Conservation (phyloP, 2,888 invertebrate species). For the Muschampia plurimacula region DNA sequence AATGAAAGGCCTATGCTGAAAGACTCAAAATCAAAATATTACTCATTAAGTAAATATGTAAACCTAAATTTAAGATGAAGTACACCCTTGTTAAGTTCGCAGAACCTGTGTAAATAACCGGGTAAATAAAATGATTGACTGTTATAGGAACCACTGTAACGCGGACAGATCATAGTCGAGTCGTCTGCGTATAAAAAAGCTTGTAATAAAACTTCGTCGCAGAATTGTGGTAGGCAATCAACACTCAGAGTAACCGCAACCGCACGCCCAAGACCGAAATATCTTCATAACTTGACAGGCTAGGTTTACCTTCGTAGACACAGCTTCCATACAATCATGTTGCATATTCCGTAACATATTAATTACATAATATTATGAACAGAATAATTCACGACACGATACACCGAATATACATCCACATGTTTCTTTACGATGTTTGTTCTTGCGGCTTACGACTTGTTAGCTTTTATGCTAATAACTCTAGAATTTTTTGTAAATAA, state of each 20-base stretch:
- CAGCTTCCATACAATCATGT: slow-evolving; percentile 36
- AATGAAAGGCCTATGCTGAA: too few relatives aligned
- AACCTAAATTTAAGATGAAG: too few relatives aligned
- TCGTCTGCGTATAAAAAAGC: neutral
- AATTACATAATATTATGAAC: neutral
- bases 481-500: slow-evolving; percentile 5
- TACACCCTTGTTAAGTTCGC: too few relatives aligned
- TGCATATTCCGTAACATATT: neutral
- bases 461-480: slow-evolving; percentile 9
- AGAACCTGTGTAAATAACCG: too few relatives aligned
- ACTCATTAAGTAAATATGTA: too few relatives aligned
- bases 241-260: slow-evolving; percentile 57
- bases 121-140: too few relatives aligned
- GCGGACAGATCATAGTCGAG: neutral
- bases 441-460: slow-evolving; percentile 9
- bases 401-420: neutral
- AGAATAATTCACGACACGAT: slow-evolving; percentile 27
- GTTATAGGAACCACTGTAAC: too few relatives aligned
- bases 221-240: slow-evolving; percentile 50
- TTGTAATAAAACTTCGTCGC: neutral
- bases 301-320: slow-evolving; percentile 51
- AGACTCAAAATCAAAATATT: too few relatives aligned
- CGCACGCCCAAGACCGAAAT: slow-evolving; percentile 58
- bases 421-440: slow-evolving; percentile 6
- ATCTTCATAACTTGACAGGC: slow-evolving; percentile 52